A percentile compares a stretch with the other conserved stretches of the same genome.
These are phyloP conservation scores for Apus apus DNA, from an alignment of 2,113 vertebrate species.

Conservation along the genomic window DNA sequence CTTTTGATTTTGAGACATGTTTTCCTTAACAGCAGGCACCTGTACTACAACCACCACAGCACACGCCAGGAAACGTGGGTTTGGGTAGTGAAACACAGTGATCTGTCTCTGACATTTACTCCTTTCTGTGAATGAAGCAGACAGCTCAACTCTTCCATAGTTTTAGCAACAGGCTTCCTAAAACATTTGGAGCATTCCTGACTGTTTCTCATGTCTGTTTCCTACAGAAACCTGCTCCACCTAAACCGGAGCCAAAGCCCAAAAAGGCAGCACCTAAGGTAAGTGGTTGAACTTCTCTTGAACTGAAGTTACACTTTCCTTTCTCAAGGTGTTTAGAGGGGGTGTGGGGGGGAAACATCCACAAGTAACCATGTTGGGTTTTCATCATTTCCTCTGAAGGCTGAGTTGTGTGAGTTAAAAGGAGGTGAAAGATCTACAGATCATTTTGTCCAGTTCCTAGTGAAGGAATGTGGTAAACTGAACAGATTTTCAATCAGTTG, in stretches of 20 bases:
- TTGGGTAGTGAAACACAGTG: not conserved
- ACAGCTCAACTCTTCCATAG: not conserved
- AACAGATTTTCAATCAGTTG: not conserved
- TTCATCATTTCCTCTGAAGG: not conserved
- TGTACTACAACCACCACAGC: not conserved
- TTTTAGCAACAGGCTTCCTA: not conserved
- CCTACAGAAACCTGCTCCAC: slow-evolving; percentile 80
- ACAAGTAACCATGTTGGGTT: not conserved
- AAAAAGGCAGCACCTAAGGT: slow-evolving; percentile 91
- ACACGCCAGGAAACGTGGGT: fast-evolving
- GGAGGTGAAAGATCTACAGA: not conserved
- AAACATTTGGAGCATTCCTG: not conserved
- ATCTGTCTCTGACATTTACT: not conserved
- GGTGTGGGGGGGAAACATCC: too few species aligned
- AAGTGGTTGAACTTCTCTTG: not conserved
- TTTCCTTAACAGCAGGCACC: not conserved
- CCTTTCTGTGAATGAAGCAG: not conserved
- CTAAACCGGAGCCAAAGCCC: slow-evolving; percentile 86
- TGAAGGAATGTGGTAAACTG: not conserved
- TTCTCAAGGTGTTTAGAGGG: not conserved
- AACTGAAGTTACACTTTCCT: not conserved
- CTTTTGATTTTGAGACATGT: not conserved
- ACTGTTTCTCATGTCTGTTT: not conserved
- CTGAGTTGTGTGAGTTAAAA: not conserved
- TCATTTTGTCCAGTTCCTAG: not conserved